Percentiles rank a stretch among this genome's conserved stretches.
These are phyloP conservation scores for Cheumatopsyche charites DNA, from an alignment of 1,140 invertebrate genomes.

Conservation along the genomic window DNA sequence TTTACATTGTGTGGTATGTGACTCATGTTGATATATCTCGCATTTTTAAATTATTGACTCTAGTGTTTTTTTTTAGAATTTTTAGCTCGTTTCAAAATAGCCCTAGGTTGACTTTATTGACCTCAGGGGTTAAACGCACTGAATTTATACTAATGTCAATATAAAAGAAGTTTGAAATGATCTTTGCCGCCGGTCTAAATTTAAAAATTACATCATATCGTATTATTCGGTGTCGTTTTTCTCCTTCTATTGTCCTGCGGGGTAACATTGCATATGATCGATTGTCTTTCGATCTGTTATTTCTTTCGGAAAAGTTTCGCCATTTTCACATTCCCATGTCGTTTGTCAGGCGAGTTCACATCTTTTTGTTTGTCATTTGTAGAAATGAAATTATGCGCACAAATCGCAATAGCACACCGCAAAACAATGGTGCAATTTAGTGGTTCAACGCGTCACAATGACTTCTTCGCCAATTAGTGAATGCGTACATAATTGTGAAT, in stretches of 20 bases:
- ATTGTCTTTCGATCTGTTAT: no score
- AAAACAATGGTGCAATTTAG: constrained; percentile 8
- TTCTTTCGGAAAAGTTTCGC: neutral
- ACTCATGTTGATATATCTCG: neutral
- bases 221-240: neutral
- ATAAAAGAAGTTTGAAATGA: neutral
- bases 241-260: no score
- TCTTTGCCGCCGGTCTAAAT: neutral
- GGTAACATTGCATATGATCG: no score
- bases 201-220: constrained; percentile 12
- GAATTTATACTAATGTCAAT: constrained; percentile 19
- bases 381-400: neutral
- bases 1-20: no score
- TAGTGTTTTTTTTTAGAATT: no score
- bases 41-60: neutral
- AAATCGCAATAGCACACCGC: neutral
- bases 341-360: neutral
- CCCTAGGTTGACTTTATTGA: constrained; percentile 10
- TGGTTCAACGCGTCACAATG: neutral
- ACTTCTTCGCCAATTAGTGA: no score
- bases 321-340: constrained; percentile 7
- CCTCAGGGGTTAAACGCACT: constrained; percentile 1
- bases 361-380: neutral
- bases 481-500: no score
- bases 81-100: neutral